Evolutionary conservation across 2,113 vertebrate species (phyloP), one percentile per base, ranked within the genome.

Genomic region (Callaeas wilsoni): DNA sequence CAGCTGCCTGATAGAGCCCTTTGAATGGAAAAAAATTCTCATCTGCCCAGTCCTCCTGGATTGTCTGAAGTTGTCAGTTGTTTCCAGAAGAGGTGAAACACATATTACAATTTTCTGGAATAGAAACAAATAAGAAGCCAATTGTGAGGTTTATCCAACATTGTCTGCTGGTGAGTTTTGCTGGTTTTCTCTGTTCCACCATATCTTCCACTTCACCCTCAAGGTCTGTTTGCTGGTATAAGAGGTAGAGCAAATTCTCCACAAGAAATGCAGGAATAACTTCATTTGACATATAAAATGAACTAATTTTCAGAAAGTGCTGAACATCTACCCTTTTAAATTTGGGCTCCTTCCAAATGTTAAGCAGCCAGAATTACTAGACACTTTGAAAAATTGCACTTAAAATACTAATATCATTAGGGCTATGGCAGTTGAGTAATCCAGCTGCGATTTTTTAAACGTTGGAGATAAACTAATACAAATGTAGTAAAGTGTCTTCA

Each of bases 351-450:
- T 91, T 95, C 81, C 89, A 94, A 92, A 79, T 73, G 49, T 95
- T 97, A 87, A 94, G 62, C 68, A 92, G 39, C 16, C 60, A 81
- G 80, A 86, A 90, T 91, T 93, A 94, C 76, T 63, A 94, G 89
- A 88, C 5, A 5, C 44, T 95, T 96, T 92, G 94, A 96, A 94
- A 96, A 96, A 95, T 95, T 79, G 77, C 11, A 3, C 37, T 91
- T 68, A 82, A 87, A 93, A 91, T 91, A 89, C 94, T 93, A 84
- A 80, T 91, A 89, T 93, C 44, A 6, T 94, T 97, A 95, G 52
- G 46, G 39, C 41, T 84, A 19, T 78, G 67, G 77, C 81, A 96
- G 59, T 87, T 87, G 87, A 96, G 77, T 95, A 94, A 87, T 93
- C 84, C 81, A 89, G 68, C 52, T 68, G 49, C 2, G 0, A 69